phyloP scores from a whole-genome alignment of 2,113 vertebrate genomes.

The Lycocorax pyrrhopterus region DNA sequence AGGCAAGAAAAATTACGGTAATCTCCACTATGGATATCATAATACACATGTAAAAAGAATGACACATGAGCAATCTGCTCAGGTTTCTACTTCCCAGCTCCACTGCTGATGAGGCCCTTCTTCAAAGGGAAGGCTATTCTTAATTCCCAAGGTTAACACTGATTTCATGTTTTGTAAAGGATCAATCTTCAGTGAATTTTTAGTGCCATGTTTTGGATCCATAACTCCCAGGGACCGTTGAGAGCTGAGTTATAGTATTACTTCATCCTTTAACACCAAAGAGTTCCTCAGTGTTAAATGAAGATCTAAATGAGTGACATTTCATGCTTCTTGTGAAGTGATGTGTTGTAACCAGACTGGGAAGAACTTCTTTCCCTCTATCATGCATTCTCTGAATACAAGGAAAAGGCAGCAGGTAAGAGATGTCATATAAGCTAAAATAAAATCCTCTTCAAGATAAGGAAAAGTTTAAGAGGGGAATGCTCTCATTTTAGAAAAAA shows the following conservation, averaged over 20 bases:
- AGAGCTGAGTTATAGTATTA: background rate
- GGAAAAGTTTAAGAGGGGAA: background rate
- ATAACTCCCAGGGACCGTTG: background rate
- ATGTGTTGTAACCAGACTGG: background rate
- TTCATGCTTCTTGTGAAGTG: background rate
- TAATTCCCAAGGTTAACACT: background rate
- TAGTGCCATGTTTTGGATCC: background rate
- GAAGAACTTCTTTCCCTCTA: background rate
- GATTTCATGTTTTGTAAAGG: background rate
- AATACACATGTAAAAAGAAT: background rate
- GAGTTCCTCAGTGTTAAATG: background rate
- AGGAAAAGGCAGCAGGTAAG: background rate
- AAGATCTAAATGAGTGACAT: background rate
- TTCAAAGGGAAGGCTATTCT: background rate
- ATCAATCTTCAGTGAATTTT: background rate
- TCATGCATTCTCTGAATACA: background rate
- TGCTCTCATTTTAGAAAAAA: background rate
- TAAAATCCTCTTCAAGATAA: background rate
- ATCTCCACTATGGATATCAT: background rate
- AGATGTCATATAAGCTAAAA: background rate
- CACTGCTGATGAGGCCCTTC: background rate
- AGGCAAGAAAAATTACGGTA: constrained; percentile 1
- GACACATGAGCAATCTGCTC: background rate
- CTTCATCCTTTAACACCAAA: background rate
- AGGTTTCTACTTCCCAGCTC: background rate